Evolutionary conservation across 2,888 invertebrate genomes (phyloP).

Genomic region (Eristalis pertinax): DNA sequence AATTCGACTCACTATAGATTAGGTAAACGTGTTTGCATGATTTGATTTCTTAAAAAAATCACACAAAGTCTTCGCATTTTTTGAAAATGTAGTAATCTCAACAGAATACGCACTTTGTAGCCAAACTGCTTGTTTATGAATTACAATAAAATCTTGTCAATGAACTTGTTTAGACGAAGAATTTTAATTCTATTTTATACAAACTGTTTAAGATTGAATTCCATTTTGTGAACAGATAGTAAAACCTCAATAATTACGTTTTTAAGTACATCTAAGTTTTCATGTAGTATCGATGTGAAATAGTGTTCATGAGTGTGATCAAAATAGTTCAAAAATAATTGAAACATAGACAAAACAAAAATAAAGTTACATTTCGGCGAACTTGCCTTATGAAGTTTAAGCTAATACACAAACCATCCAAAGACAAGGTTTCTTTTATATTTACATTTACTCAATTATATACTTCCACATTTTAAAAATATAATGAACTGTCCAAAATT

Average conservation of each 20-base stretch:
- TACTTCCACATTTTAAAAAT: neutral
- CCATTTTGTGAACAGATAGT: neutral
- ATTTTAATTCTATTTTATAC: no score
- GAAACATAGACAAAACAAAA: neutral
- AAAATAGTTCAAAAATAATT: neutral
- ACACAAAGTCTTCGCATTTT: no score
- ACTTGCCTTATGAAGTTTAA: neutral
- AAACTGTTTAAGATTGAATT: no score
- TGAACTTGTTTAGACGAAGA: no score
- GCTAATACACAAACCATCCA: neutral
- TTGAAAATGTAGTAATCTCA: no score
- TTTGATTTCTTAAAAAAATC: no score
- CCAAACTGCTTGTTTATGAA: no score
- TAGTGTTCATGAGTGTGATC: neutral
- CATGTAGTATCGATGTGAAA: neutral
- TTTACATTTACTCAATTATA: neutral
- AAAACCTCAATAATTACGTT: neutral
- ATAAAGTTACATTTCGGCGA: neutral
- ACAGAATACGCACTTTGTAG: no score
- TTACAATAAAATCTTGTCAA: no score
- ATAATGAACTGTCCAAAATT: slow-evolving; percentile 62
- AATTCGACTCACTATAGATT: no score
- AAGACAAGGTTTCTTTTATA: neutral
- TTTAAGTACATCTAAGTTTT: neutral
- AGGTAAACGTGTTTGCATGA: no score